These are phyloP conservation scores for Euphonia xanthogaster DNA, from an alignment of 2,797 vertebrate genomes.

Conservation along the genomic window DNA sequence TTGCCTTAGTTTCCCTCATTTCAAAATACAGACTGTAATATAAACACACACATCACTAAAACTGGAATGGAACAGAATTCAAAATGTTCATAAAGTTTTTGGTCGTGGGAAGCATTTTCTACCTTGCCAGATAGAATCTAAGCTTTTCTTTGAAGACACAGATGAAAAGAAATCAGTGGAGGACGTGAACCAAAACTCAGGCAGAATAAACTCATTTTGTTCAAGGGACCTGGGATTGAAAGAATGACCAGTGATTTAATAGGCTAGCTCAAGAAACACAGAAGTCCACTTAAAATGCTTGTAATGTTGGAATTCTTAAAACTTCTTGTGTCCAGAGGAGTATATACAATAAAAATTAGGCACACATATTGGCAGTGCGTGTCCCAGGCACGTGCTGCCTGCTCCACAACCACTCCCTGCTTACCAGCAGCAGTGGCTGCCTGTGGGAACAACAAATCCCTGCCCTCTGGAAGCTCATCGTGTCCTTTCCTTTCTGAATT, in stretches of 20 bases:
- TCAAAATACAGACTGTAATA: not conserved
- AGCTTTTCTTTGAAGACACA: not conserved
- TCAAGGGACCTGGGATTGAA: not conserved
- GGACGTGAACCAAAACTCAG: not conserved
- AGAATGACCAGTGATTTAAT: not conserved
- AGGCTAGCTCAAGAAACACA: not conserved
- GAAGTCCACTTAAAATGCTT: not conserved
- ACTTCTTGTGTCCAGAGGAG: not conserved
- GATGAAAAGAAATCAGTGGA: not conserved
- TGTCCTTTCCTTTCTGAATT: not conserved
- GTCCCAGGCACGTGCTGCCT: not conserved
- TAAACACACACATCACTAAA: not conserved
- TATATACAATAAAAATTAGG: not conserved
- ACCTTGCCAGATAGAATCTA: not conserved
- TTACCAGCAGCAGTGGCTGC: not conserved
- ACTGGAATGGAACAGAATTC: not conserved
- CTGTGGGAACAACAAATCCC: not conserved
- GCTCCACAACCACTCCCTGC: not conserved
- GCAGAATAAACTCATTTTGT: not conserved
- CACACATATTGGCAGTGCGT: not conserved
- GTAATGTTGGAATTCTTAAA: not conserved
- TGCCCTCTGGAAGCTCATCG: not conserved
- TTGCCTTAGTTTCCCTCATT: not conserved
- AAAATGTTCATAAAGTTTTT: not conserved
- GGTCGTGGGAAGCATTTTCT: not conserved